phyloP scores from a whole-genome alignment of 2,113 vertebrate genomes.

The Steatornis caripensis region DNA sequence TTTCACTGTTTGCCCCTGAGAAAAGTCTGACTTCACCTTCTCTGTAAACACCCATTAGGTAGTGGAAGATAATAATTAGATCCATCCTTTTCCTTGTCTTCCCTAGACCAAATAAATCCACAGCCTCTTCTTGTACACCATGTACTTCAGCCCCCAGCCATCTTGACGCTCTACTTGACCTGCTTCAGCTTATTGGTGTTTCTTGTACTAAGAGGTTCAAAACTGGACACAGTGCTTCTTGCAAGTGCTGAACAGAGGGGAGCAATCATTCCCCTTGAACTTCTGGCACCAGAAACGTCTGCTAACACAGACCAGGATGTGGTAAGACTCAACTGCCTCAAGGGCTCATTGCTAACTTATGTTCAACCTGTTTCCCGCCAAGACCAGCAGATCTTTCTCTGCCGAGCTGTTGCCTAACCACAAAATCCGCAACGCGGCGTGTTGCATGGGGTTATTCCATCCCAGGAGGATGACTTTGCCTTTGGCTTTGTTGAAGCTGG shows the following conservation, averaged over 20 bases:
- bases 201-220: neutral
- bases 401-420: neutral
- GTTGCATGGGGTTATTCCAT: neutral
- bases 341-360: neutral
- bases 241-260: neutral
- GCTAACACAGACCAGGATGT: neutral
- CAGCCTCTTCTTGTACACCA: neutral
- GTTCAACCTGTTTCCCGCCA: neutral
- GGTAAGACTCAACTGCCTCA: neutral
- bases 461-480: neutral
- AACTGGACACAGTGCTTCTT: neutral
- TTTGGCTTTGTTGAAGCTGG: neutral
- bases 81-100: neutral
- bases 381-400: neutral
- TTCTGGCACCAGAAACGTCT: neutral
- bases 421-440: too few species aligned
- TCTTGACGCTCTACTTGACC: neutral
- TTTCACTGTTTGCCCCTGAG: neutral
- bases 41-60: neutral
- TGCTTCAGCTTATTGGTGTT: neutral
- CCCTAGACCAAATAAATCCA: conserved; percentile 1
- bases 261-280: neutral
- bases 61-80: neutral
- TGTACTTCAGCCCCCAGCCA: neutral
- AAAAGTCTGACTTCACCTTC: neutral